Evolutionary conservation across 2,888 invertebrate genomes (phyloP), one percentile per base, ranked within the genome.

Genomic region (Desoria tigrina): DNA sequence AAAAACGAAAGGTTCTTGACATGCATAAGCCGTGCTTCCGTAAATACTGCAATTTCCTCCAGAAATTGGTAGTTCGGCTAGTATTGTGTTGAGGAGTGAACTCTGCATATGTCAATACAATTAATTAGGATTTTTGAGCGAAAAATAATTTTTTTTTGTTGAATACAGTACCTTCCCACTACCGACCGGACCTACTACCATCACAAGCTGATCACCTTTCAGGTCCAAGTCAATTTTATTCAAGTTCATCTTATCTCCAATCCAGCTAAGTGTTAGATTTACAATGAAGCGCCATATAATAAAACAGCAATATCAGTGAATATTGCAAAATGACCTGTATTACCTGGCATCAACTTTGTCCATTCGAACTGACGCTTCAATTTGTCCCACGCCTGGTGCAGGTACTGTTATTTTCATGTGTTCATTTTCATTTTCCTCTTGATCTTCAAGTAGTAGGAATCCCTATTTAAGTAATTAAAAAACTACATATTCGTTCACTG

Each of bases 51-150:
- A 78, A 0, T 82, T 82, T 0, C 92, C 91, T 23, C 82, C 79
- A 0, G 81, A 79, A 2, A 87, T 81, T 1, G 85, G 84, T n/a
- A 92, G 79, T 79, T 92, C 92, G 9, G 87, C 87, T 70, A 92
- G 81, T 21, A 92, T 83, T 61, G 88, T 81, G 78, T 88, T 86
- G 6, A 88, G 80, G 3, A 88, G 78, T 0, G 73, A 61, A 0
- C 70, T 74, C 75, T 76, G 24, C 9, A 51, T n/a, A n/a, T n/a
- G n/a, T n/a, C 39, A 39, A 39, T 16, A 39, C 9, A 9, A 16
- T 9, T 16, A 39, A 39, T 39, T 39, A n/a, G n/a, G 32, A 32
- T 7, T 32, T 32, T 32, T 32, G 11, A 32, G 32, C 11, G 11
- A 32, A 32, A 7, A 7, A 7, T 32, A 32, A 32, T 32, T 32